Evolutionary conservation across 2,888 invertebrate species (phyloP).

Genomic region (Apodemia duryi): DNA sequence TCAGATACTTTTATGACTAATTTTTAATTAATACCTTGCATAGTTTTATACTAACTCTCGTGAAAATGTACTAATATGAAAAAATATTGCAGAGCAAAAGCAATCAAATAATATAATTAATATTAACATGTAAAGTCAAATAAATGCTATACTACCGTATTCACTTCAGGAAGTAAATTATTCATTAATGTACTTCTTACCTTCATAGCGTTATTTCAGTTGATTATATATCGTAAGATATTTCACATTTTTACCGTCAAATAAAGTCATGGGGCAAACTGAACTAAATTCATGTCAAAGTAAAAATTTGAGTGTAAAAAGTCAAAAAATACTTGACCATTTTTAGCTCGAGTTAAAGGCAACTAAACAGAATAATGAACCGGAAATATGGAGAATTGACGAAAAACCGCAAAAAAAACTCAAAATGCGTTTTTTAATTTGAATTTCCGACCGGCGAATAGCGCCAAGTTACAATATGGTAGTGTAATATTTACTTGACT

Average conservation of each 20-base stretch:
- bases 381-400: slow-evolving; percentile 29
- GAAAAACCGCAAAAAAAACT: slow-evolving; percentile 27
- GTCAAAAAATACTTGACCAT: slow-evolving; percentile 80
- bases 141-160: slow-evolving; percentile 79
- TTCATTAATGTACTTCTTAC: slow-evolving; percentile 60
- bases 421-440: slow-evolving; percentile 38
- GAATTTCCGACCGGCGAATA: slow-evolving; percentile 43
- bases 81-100: slow-evolving; percentile 18
- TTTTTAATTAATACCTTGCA: too few species aligned
- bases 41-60: too few species aligned
- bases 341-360: slow-evolving; percentile 75
- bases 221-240: slow-evolving; percentile 68
- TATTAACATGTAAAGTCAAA: slow-evolving; percentile 62
- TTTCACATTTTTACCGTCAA: slow-evolving; percentile 51
- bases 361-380: slow-evolving; percentile 69
- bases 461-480: slow-evolving; percentile 73
- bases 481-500: slow-evolving; percentile 81
- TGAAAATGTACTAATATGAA: not conserved
- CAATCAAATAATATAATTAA: slow-evolving; percentile 16
- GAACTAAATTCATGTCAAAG: slow-evolving; percentile 54
- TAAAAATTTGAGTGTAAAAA: slow-evolving; percentile 80
- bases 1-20: too few species aligned
- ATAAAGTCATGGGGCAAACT: slow-evolving; percentile 52
- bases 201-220: slow-evolving; percentile 70
- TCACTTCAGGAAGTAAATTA: slow-evolving; percentile 58